Percentiles rank a stretch among this genome's conserved stretches.
These are phyloP conservation scores for Agrilus planipennis DNA, from an alignment of 1,140 invertebrate genomes.

Conservation along the genomic window DNA sequence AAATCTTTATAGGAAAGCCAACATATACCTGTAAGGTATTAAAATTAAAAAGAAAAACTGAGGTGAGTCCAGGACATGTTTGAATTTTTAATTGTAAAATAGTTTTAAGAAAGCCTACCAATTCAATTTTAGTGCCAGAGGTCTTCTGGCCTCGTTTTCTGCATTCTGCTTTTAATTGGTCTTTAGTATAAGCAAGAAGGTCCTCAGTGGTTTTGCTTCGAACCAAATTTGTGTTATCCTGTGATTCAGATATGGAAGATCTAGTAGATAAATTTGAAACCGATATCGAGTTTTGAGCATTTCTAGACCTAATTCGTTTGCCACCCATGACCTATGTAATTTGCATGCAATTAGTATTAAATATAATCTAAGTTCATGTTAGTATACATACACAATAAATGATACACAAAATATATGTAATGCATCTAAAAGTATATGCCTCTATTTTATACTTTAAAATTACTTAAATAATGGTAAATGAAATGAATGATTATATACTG, in stretches of 20 bases:
- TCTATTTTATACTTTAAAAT: background rate
- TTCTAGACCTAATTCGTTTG: slow-evolving; percentile 16
- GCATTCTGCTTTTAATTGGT: slow-evolving; percentile 47
- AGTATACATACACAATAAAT: background rate
- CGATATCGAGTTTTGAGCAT: slow-evolving; percentile 14
- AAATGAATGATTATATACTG: too few species aligned
- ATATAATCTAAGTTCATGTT: background rate
- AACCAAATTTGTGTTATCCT: slow-evolving; percentile 26
- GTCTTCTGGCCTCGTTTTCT: slow-evolving; percentile 46
- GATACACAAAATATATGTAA: background rate
- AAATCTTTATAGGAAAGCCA: background rate
- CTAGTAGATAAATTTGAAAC: slow-evolving; percentile 4
- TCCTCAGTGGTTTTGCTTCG: slow-evolving; percentile 31
- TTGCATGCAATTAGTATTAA: slow-evolving; percentile 6
- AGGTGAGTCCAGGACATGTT: background rate
- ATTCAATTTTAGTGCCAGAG: slow-evolving; percentile 47
- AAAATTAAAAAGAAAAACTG: background rate
- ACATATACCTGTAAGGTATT: background rate
- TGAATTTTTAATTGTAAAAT: too few species aligned
- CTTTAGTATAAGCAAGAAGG: slow-evolving; percentile 43
- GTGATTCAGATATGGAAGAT: background rate
- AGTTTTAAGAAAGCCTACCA: slow-evolving; percentile 44
- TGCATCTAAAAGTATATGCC: background rate
- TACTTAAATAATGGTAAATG: too few species aligned
- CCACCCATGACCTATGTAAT: slow-evolving; percentile 14